These are phyloP conservation scores for Mylabris sibirica DNA, from an alignment of 2,888 invertebrate genomes.

Conservation along the genomic window DNA sequence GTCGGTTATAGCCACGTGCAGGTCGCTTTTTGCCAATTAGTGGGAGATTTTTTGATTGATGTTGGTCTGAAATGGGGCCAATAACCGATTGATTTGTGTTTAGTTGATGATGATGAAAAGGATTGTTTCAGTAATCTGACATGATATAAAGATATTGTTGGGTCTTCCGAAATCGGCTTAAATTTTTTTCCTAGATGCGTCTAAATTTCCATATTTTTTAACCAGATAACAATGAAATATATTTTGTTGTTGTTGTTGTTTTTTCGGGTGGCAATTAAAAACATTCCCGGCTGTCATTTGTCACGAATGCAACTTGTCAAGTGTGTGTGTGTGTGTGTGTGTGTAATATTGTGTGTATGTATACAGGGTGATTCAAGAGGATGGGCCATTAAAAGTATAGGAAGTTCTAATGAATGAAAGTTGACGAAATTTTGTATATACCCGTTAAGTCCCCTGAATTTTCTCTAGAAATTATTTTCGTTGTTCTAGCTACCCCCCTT, in stretches of 20 bases:
- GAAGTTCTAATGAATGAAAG: no score
- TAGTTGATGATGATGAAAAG: neutral
- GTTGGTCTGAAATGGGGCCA: neutral
- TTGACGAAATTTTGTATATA: no score
- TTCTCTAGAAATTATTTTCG: no score
- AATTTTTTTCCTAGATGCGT: neutral
- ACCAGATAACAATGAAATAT: neutral
- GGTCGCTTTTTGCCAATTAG: neutral
- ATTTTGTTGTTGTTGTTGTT: slow-evolving; percentile 21
- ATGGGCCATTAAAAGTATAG: no score
- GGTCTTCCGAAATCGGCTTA: neutral
- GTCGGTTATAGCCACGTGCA: neutral
- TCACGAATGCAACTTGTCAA: slow-evolving; percentile 45
- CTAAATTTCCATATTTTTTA: neutral
- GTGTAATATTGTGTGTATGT: no score
- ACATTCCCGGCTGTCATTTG: slow-evolving; percentile 42
- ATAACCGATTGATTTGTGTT: slow-evolving; percentile 1
- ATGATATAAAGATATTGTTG: neutral
- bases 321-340: no score
- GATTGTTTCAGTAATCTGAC: neutral
- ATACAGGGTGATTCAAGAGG: no score
- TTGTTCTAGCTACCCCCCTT: no score
- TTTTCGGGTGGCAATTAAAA: slow-evolving; percentile 43
- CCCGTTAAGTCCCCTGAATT: no score
- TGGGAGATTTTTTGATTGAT: neutral